Conservation (phyloP, 2,888 invertebrate genomes). For the Diachrysia chrysitis region DNA sequence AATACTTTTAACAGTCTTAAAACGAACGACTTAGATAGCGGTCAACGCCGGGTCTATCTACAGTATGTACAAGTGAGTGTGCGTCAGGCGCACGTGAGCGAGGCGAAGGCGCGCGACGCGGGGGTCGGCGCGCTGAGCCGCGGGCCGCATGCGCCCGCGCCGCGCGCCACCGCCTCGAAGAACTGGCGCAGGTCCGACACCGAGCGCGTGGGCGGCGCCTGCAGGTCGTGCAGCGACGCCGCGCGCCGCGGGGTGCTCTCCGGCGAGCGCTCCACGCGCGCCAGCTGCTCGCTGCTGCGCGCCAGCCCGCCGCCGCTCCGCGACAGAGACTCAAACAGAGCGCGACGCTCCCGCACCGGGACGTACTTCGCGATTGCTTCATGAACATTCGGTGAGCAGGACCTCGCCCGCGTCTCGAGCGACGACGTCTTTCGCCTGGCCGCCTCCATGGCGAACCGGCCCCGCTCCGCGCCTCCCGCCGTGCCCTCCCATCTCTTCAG, state of each 20-base stretch:
- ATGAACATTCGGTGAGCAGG: slow-evolving; percentile 85
- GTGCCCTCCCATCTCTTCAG: slow-evolving; percentile 85
- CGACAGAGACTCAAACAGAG: slow-evolving; percentile 92
- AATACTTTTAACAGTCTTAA: slow-evolving; percentile 89
- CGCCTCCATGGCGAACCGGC: slow-evolving; percentile 81
- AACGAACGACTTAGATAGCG: slow-evolving; percentile 86
- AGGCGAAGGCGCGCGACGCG: slow-evolving; percentile 78
- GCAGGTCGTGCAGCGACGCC: slow-evolving; percentile 91
- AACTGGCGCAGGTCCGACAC: slow-evolving; percentile 92
- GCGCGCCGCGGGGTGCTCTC: slow-evolving; percentile 89
- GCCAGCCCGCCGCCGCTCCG: slow-evolving; percentile 90
- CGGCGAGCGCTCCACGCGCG: slow-evolving; percentile 57
- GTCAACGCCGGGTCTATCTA: slow-evolving; percentile 83
- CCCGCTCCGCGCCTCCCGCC: slow-evolving; percentile 80
- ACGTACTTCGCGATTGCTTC: slow-evolving; percentile 90
- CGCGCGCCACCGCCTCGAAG: slow-evolving; percentile 90
- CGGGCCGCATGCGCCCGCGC: slow-evolving; percentile 73
- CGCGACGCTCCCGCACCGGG: slow-evolving; percentile 92
- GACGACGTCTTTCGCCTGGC: slow-evolving; percentile 83
- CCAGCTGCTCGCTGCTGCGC: slow-evolving; percentile 90
- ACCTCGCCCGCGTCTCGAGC: slow-evolving; percentile 81
- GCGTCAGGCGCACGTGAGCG: slow-evolving; percentile 82
- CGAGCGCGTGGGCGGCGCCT: slow-evolving; percentile 86
- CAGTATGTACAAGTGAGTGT: slow-evolving; percentile 78
- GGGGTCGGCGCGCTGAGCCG: slow-evolving; percentile 80